phyloP scores from a whole-genome alignment of 2,888 invertebrate species.

The Esperia sulphurella region DNA sequence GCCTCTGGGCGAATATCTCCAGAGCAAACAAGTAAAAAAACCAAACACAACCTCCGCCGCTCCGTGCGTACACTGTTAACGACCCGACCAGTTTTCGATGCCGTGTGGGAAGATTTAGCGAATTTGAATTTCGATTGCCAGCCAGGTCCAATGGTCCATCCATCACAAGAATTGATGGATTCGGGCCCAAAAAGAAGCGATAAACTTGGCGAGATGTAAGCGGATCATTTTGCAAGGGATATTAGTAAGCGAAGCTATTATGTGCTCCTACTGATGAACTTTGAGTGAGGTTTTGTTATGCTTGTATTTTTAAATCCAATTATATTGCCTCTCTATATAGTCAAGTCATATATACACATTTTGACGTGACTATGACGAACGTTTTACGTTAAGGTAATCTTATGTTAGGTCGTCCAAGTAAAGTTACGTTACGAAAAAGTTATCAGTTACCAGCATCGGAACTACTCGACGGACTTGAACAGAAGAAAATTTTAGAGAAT shows the following conservation, averaged over 20 bases:
- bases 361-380: no score
- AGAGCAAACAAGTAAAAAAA: slow-evolving; percentile 64
- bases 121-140: slow-evolving; percentile 77
- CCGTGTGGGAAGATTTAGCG: slow-evolving; percentile 78
- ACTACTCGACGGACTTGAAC: no score
- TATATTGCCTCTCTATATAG: no score
- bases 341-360: no score
- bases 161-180: slow-evolving; percentile 78
- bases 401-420: no score
- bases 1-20: slow-evolving; percentile 63
- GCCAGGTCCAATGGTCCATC: slow-evolving; percentile 63
- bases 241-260: slow-evolving; percentile 67
- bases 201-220: slow-evolving; percentile 65
- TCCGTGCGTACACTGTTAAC: slow-evolving; percentile 64
- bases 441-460: no score
- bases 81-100: slow-evolving; percentile 70
- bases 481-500: no score
- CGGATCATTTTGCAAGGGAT: slow-evolving; percentile 59
- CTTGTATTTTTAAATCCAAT: no score
- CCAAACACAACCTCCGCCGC: slow-evolving; percentile 42
- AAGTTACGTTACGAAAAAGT: no score
- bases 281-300: no score
- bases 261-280: slow-evolving; percentile 23
- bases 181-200: slow-evolving; percentile 70
- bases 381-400: no score